A percentile compares a stretch with the other conserved stretches of the same genome.
Conservation (phyloP, 2,888 invertebrate genomes). For the Taphrorychus bicolor region DNA sequence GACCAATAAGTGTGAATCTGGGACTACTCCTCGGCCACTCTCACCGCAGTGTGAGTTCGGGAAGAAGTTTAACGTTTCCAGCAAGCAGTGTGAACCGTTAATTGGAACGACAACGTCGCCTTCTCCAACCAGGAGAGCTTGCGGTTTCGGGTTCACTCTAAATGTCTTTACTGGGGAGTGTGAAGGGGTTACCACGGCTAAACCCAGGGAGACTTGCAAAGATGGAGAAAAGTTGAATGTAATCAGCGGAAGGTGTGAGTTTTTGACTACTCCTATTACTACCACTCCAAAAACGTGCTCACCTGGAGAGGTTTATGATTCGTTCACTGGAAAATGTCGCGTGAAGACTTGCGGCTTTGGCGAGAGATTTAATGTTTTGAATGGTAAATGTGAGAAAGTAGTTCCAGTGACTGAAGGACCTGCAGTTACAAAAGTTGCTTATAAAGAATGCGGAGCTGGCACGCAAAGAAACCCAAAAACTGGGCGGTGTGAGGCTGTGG, state of each 20-base stretch:
- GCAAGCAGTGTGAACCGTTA: slow-evolving; percentile 23
- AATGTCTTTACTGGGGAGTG: slow-evolving; percentile 27
- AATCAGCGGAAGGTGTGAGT: slow-evolving; percentile 29
- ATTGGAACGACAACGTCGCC: not conserved
- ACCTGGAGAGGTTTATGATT: slow-evolving; percentile 15
- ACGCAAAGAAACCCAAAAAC: not conserved
- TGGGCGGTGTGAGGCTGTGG: slow-evolving; percentile 3
- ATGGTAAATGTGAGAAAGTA: slow-evolving; percentile 21
- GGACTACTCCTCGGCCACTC: slow-evolving; percentile 18
- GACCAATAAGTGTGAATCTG: not conserved
- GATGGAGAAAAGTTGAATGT: slow-evolving; percentile 24
- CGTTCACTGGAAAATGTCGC: not conserved
- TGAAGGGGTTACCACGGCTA: slow-evolving; percentile 5
- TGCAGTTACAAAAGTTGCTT: not conserved
- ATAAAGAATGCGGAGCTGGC: slow-evolving; percentile 3
- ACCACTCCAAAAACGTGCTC: slow-evolving; percentile 17
- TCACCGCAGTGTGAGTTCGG: slow-evolving; percentile 24
- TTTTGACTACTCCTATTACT: not conserved
- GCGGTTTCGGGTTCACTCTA: slow-evolving; percentile 19
- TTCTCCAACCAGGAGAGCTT: not conserved
- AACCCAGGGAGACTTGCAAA: slow-evolving; percentile 9
- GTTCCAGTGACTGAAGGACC: not conserved
- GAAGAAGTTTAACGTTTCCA: slow-evolving; percentile 12
- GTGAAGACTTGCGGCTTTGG: slow-evolving; percentile 24
- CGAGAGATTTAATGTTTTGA: slow-evolving; percentile 12